Base-by-base conservation (phyloP, 2,797 vertebrate species). In the Astyanax mexicanus region DNA sequence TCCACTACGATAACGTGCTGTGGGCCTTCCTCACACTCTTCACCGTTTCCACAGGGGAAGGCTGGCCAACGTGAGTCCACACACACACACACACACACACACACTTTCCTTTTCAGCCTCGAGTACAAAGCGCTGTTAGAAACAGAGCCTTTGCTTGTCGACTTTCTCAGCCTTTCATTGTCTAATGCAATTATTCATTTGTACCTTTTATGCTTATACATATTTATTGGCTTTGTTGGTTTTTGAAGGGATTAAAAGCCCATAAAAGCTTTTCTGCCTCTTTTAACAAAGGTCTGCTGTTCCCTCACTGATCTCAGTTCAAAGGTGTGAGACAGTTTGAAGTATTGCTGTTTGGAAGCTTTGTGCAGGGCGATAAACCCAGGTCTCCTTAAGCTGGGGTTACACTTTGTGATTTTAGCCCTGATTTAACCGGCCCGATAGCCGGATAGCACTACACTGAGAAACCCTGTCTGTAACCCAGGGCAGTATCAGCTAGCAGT, bases 1-100 rank as follows among this genome's bases (percentile, higher is more conserved):
- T 98, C 74, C 97, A 99, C 86, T 98, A 99, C 0, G 97, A 99
- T 92, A 98, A 99, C 0, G 97, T 98, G 66, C 94, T 98, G 52
- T 99, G 97, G 97, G 97, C 96, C 37, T 94, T 99, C 82, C 91
- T 99, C 74, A 98, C 97, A 0, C 94, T 99, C 35, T 99, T 99
- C 91, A 99, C 97, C 0, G 97, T 99, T 70, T 99, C 97, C 73
- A 99, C 97, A 0, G 97, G 97, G 17, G 97, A 99, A 84, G 97
- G 97, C 47, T 98, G 97, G 97, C 97, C 97, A 40, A 96, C 93
- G 97, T 99, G 88, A 95, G 97, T 94, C 65, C 13, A 6, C 38
- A 35, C 38, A 35, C 54, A 35, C 37, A 10, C n/a, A 29, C 38
- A 44, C 21, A 44, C 52, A 58, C 37, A 58, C 29, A 58, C 38